Base-by-base conservation (phyloP, 2,888 invertebrate species). In the Andrena camellia region DNA sequence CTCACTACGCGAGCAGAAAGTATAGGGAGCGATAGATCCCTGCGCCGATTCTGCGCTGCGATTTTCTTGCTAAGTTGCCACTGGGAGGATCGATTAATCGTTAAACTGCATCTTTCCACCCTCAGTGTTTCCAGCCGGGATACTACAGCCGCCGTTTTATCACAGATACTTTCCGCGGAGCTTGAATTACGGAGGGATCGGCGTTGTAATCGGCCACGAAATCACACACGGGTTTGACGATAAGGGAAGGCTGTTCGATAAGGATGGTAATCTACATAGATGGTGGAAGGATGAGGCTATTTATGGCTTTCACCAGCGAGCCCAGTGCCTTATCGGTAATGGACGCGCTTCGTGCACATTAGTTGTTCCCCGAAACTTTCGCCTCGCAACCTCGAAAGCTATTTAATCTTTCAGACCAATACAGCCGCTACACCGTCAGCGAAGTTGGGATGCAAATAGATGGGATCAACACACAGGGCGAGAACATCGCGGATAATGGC, bases 401-500 rank as follows among this genome's bases (percentile, higher is more conserved):
- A 20, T 77, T 67, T 48, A 66, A 78, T 60, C n/a, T 87, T 91
- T 59, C 88, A 92, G 97, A 98, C 85, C 99, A 98, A 92, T 98
- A 98, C 90, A 96, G 96, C 76, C 96, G 96, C 87, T 99, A 98
- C 90, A 95, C 96, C 0, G 96, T 99, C 2, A 96, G 97, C 0
- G 98, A 98, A 91, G 97, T 98, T 67, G 96, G 96, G 85, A 96
- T 97, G 94, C 95, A 96, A 31, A 95, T 97, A 7, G 97, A 97
- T 89, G 97, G 97, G 0, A 95, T 96, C 74, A 97, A 96, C 90
- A 99, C 99, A 0, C 94, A 96, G 95, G 98, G 98, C 1, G 99
- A 99, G 94, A 99, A 99, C 92, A 99, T 99, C 90, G 99, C 99
- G 0, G 99, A 99, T 93, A 99, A 99, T 92, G 99, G 99, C 0